Percentiles rank a stretch among this genome's conserved stretches.
These are phyloP conservation scores for Aurelia aurita DNA, from an alignment of 30 jellyfish, hydroid and myxozoan genomes.

Conservation along the genomic window DNA sequence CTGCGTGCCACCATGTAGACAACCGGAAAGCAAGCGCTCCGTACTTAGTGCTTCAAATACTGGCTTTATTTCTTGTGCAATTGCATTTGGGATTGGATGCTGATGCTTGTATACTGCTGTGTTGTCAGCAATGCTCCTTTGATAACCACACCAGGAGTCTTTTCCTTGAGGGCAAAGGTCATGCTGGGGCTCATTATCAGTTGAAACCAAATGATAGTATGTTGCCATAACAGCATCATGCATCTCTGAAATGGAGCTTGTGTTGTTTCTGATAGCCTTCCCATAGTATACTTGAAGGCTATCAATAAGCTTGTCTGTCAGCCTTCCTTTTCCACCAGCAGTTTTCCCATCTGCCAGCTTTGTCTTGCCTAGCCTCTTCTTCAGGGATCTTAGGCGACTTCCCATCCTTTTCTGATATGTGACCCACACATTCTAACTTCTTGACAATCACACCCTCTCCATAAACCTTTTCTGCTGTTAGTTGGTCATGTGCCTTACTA, in stretches of 20 bases:
- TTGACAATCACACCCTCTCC: neutral
- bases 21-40: neutral
- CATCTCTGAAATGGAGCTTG: neutral
- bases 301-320: neutral
- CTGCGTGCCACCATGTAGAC: constrained; percentile 21
- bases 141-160: too few relatives aligned
- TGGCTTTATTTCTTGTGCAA: neutral
- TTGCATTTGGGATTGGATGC: constrained; percentile 13
- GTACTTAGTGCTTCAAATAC: constrained; percentile 4
- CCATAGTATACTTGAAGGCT: constrained; percentile 29
- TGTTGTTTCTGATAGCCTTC: constrained; percentile 9
- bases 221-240: constrained; percentile 5
- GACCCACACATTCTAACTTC: too few relatives aligned
- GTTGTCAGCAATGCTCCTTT: neutral
- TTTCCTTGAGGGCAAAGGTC: too few relatives aligned
- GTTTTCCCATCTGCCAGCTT: neutral
- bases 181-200: too few relatives aligned
- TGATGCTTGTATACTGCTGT: neutral
- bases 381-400: neutral
- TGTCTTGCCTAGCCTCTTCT: neutral
- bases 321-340: constrained; percentile 3
- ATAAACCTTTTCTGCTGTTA: constrained; percentile 4
- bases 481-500: constrained; percentile 17
- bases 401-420: neutral
- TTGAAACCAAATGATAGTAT: neutral